Conservation (phyloP, 2,888 invertebrate species). For the Lobophora halterata region DNA sequence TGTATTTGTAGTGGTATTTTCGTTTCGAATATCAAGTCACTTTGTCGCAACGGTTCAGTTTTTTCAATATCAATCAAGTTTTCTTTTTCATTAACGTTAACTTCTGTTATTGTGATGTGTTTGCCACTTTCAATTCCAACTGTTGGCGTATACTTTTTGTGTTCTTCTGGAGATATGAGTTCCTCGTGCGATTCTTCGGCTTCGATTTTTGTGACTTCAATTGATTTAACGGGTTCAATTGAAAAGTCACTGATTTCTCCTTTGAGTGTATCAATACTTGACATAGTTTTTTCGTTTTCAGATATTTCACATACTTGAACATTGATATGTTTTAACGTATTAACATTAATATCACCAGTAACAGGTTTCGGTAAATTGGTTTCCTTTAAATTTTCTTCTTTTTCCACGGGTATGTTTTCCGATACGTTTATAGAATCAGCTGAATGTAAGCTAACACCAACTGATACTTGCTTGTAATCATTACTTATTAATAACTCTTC, state of each 20-base stretch:
- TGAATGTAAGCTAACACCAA: conserved; percentile 66
- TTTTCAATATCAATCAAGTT: conserved; percentile 30
- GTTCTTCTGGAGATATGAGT: conserved; percentile 29
- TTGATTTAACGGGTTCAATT: conserved; percentile 44
- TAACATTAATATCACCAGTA: conserved; percentile 40
- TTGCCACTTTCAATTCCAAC: conserved; percentile 49
- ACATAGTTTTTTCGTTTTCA: conserved; percentile 45
- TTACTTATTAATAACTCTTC: conserved; percentile 38
- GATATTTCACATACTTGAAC: conserved; percentile 43
- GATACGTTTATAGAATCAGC: conserved; percentile 52
- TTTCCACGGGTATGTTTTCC: conserved; percentile 50
- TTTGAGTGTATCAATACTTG: conserved; percentile 26
- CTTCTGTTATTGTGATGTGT: conserved; percentile 78
- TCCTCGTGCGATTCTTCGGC: conserved; percentile 61
- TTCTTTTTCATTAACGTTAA: conserved; percentile 72
- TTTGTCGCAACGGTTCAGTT: conserved; percentile 28
- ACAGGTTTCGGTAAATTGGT: conserved; percentile 33
- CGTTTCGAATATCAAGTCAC: conserved; percentile 41
- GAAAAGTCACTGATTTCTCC: conserved; percentile 38
- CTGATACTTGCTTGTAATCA: conserved; percentile 47
- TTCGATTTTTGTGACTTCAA: conserved; percentile 69
- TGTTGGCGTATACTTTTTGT: conserved; percentile 32
- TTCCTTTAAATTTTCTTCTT: conserved; percentile 43
- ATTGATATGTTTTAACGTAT: conserved; percentile 48
- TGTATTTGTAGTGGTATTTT: conserved; percentile 50